A percentile compares a stretch with the other conserved stretches of the same genome.
Conservation (phyloP, 2,797 vertebrate species). For the Anniella stebbinsi region DNA sequence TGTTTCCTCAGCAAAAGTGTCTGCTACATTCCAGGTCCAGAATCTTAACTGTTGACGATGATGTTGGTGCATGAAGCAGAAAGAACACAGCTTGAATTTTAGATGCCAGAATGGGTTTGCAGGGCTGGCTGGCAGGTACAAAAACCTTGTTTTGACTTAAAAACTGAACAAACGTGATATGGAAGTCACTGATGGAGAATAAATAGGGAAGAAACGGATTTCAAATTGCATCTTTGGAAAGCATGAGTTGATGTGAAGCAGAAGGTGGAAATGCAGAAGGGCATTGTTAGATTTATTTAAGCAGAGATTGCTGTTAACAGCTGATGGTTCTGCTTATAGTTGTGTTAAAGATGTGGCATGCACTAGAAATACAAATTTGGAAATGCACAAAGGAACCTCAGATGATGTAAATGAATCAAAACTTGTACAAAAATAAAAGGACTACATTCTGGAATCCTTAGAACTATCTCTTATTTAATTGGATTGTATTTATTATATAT, state of each 20-base stretch:
- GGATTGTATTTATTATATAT: not conserved
- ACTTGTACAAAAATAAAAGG: not conserved
- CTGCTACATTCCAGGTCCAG: constrained; percentile 42
- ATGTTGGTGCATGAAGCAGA: not conserved
- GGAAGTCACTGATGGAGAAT: constrained; percentile 69
- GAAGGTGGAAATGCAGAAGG: constrained; percentile 68
- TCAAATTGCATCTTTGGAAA: constrained; percentile 70
- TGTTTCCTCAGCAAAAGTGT: constrained; percentile 38
- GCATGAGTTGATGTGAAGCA: constrained; percentile 63
- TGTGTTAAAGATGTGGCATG: constrained; percentile 52
- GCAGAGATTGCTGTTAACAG: constrained; percentile 64
- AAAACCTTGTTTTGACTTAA: constrained; percentile 75
- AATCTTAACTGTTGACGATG: constrained; percentile 48
- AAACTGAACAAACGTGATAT: constrained; percentile 75
- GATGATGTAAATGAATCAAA: not conserved
- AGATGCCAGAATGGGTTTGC: constrained; percentile 66
- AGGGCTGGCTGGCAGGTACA: constrained; percentile 54
- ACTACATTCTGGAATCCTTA: not conserved
- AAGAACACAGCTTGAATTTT: constrained; percentile 71
- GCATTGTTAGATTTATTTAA: constrained; percentile 74
- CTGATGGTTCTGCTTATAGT: constrained; percentile 44
- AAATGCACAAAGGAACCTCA: constrained; percentile 42
- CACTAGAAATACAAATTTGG: constrained; percentile 71
- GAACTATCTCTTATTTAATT: not conserved
- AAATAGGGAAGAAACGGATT: constrained; percentile 71